Evolutionary conservation across 2,113 vertebrate species (phyloP).

Genomic region (Oncorhynchus keta): DNA sequence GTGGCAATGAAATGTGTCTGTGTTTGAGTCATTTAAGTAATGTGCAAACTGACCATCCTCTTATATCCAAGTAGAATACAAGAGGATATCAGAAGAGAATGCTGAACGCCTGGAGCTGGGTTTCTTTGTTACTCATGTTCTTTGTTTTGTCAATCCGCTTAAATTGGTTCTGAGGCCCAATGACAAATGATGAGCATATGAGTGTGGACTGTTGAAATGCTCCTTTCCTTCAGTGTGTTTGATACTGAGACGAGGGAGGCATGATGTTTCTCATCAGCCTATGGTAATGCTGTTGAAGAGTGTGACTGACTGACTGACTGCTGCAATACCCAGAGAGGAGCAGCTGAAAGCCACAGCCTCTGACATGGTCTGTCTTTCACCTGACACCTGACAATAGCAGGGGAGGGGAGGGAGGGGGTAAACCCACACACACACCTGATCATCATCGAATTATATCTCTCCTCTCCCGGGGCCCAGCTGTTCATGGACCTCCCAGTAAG

Average conservation of each 20-base stretch:
- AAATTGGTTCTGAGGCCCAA: too few relatives aligned
- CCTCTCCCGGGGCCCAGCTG: constrained; percentile 87
- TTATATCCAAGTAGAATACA: too few relatives aligned
- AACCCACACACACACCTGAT: constrained; percentile 62
- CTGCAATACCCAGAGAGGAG: constrained; percentile 57
- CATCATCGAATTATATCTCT: constrained; percentile 70
- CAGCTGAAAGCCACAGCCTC: constrained; percentile 77
- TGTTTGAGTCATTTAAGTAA: too few relatives aligned
- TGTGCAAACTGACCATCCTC: too few relatives aligned
- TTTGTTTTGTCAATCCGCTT: too few relatives aligned
- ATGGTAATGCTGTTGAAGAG: constrained; percentile 67
- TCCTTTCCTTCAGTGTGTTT: background rate
- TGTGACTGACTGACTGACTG: constrained; percentile 55
- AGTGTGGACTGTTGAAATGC: too few relatives aligned
- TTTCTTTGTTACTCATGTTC: too few relatives aligned
- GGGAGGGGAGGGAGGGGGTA: constrained; percentile 29
- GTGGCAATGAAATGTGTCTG: background rate
- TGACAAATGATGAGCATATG: too few relatives aligned
- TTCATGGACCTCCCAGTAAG: constrained; percentile 87
- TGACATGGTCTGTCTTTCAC: constrained; percentile 73
- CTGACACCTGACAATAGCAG: constrained; percentile 76
- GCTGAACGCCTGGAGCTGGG: too few relatives aligned
- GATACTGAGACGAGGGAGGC: constrained; percentile 30
- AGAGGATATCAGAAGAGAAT: too few relatives aligned
- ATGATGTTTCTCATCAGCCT: constrained; percentile 61